Evolutionary conservation across 2,888 invertebrate genomes (phyloP), one percentile per base, ranked within the genome.

Genomic region (Lamellibrachia satsuma): DNA sequence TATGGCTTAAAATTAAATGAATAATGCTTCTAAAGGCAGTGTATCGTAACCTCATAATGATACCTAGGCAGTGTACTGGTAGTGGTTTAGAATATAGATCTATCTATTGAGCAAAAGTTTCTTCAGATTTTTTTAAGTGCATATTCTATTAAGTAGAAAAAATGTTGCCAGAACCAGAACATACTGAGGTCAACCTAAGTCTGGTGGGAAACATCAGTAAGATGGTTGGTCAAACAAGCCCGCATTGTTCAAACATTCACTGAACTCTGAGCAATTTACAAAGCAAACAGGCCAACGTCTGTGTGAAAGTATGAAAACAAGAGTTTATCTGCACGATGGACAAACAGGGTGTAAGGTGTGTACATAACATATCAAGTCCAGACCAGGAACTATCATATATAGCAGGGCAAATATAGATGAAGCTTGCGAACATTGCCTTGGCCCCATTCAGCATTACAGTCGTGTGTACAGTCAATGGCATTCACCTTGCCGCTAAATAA

Each of bases 331-430:
- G 22, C n/a, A n/a, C 22, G 22, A 75, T 75, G 75, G 6, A 15
- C 75, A 22, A 75, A 75, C 75, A 75, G n/a, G n/a, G 75, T 75
- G 22, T 75, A 22, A 22, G 75, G 75, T 75, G 75, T 75, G 75
- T 15, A 75, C 75, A 75, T 6, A 75, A 75, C 22, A 22, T 75
- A 75, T 75, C 75, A 75, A 11, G n/a, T 15, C 75, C 22, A 75
- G 15, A 75, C 75, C 75, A 75, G 75, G 75, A 75, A 75, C 75
- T 75, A 22, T 15, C 22, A 75, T 55, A 2, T 55, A 55, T 75
- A 75, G 75, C 75, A 22, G 75, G 75, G 75, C 75, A 75, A 75
- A 75, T 75, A 75, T 75, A 75, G 75, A 75, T 75, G 75, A 75
- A 15, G 22, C 75, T 15, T 75, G 75, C 75, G n/a, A 75, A 75